phyloP scores from a whole-genome alignment of 2,888 invertebrate genomes.

The Eledona agricola region DNA sequence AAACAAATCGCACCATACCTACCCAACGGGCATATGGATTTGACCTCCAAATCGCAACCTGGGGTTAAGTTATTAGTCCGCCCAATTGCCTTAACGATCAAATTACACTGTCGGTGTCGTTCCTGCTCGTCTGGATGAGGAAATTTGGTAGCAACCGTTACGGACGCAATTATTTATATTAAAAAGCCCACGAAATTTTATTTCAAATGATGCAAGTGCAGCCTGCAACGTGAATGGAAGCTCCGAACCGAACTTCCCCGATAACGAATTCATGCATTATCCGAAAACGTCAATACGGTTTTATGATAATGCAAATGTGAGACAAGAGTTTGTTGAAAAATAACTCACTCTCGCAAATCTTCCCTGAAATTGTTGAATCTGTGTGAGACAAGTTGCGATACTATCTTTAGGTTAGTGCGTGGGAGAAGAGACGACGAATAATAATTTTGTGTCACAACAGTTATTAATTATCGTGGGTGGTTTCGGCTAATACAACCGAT shows the following conservation, averaged over 20 bases:
- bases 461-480: too few species aligned
- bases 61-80: constrained; percentile 27
- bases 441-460: too few species aligned
- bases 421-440: too few species aligned
- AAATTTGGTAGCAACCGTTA: constrained; percentile 6
- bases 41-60: constrained; percentile 30
- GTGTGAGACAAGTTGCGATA: too few species aligned
- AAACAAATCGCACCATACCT: constrained; percentile 20
- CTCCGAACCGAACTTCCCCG: constrained; percentile 35
- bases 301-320: too few species aligned
- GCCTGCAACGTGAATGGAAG: constrained; percentile 19
- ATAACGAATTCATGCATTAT: constrained; percentile 18
- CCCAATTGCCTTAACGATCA: constrained; percentile 35
- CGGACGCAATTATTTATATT: constrained; percentile 12
- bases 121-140: constrained; percentile 19
- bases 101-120: constrained; percentile 26
- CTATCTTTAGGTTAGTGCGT: too few species aligned
- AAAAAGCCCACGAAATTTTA: not conserved
- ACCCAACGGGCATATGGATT: constrained; percentile 25
- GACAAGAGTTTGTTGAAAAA: too few species aligned
- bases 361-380: too few species aligned
- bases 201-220: not conserved
- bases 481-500: too few species aligned
- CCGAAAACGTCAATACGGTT: too few species aligned
- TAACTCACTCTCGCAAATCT: too few species aligned